These are phyloP conservation scores for Toxotes chatareus DNA, from an alignment of 2,113 vertebrate species.

Conservation along the genomic window DNA sequence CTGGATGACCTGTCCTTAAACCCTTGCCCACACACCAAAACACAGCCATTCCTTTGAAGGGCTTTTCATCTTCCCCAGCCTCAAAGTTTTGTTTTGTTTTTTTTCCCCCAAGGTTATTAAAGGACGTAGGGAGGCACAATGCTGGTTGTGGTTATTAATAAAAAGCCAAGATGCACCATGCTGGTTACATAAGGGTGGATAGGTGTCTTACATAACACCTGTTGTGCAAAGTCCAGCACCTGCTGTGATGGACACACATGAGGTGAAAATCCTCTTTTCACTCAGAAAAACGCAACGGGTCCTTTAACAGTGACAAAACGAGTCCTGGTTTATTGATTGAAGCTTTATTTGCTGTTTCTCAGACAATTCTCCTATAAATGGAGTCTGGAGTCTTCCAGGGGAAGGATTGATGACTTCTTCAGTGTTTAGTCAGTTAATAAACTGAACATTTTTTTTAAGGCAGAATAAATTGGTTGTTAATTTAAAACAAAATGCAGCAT, in stretches of 20 bases:
- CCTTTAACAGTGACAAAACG: background rate
- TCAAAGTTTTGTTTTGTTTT: background rate
- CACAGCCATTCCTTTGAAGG: conserved; percentile 14
- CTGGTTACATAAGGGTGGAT: conserved; percentile 67
- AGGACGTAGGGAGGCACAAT: conserved; percentile 7
- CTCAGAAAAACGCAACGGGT: conserved; percentile 13
- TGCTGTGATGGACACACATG: conserved; percentile 48
- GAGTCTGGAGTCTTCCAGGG: background rate
- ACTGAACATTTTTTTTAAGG: too few relatives aligned
- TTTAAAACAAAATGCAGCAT: too few relatives aligned
- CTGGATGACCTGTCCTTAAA: conserved; percentile 29
- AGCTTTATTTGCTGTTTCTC: background rate
- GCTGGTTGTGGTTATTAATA: conserved; percentile 35
- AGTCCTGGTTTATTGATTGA: background rate
- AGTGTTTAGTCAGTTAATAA: too few relatives aligned
- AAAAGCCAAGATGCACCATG: conserved; percentile 5
- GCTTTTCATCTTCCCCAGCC: background rate
- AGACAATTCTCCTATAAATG: background rate
- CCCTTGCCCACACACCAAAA: conserved; percentile 17
- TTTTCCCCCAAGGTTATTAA: conserved; percentile 37
- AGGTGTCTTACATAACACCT: conserved; percentile 62
- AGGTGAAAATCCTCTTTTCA: conserved; percentile 10
- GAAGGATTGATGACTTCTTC: background rate
- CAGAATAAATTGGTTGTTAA: too few relatives aligned
- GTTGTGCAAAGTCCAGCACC: conserved; percentile 40